phyloP scores from a whole-genome alignment of 2,113 vertebrate species.

The Ptilorrhoa leucosticta region DNA sequence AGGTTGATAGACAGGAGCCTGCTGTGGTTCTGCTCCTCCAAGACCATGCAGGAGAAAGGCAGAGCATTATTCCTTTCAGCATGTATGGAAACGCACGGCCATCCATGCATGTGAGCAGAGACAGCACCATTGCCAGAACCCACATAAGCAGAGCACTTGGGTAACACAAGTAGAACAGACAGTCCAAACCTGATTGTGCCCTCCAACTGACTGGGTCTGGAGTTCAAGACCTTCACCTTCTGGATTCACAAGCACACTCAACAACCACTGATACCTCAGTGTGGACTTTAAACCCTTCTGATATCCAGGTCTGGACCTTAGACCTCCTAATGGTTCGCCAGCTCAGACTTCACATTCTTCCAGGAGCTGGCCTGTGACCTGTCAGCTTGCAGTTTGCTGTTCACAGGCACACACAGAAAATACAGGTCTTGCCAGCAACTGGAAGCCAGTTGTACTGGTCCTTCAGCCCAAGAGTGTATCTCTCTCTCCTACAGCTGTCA shows the following conservation, averaged over 20 bases:
- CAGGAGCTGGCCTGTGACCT: background rate
- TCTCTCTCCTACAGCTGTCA: background rate
- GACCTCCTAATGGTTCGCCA: background rate
- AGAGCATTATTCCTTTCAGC: background rate
- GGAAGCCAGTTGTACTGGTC: background rate
- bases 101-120: background rate
- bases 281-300: background rate
- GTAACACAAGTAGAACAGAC: background rate
- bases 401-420: background rate
- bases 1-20: background rate
- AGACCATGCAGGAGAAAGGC: background rate
- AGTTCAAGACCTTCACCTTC: background rate
- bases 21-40: background rate
- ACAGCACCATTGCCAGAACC: background rate
- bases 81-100: background rate
- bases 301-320: background rate
- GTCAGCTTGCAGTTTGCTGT: background rate
- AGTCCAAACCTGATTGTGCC: rapidly evolving
- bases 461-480: background rate
- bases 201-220: background rate
- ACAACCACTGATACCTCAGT: background rate
- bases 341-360: background rate
- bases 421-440: background rate
- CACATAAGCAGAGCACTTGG: background rate
- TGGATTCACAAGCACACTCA: background rate